Evolutionary conservation across 2,888 invertebrate species (phyloP).

Genomic region (Caenorhabditis sp.): DNA sequence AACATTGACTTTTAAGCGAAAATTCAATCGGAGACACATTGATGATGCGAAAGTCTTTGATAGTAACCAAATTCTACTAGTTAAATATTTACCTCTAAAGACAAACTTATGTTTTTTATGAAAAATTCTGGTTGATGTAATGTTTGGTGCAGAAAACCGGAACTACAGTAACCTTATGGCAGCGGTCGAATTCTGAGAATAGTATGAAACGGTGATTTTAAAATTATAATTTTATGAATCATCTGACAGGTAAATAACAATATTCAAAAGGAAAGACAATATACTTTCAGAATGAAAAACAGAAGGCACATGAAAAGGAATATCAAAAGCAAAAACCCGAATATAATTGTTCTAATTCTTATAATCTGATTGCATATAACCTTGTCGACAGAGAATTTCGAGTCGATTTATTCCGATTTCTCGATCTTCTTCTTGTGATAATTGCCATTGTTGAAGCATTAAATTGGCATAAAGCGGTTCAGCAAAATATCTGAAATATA

Average conservation of each 20-base stretch:
- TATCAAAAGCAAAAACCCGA: neutral
- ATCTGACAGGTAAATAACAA: neutral
- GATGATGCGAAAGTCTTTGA: no score
- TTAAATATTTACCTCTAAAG: no score
- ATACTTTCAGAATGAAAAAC: neutral
- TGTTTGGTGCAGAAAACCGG: no score
- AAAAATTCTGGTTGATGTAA: no score
- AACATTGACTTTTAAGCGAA: no score
- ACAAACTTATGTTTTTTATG: no score
- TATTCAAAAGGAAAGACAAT: neutral
- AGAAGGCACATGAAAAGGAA: neutral
- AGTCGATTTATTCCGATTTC: slow-evolving; percentile 32
- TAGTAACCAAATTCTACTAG: no score
- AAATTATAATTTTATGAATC: neutral
- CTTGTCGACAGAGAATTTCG: slow-evolving; percentile 51
- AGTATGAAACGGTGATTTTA: no score
- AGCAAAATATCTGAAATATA: slow-evolving; percentile 70
- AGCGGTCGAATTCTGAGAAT: no score
- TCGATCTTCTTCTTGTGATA: slow-evolving; percentile 43
- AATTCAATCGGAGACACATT: no score
- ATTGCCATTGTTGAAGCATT: slow-evolving; percentile 64
- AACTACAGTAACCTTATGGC: no score
- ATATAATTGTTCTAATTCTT: neutral
- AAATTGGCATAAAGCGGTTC: slow-evolving; percentile 63
- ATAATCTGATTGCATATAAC: slow-evolving; percentile 34